A percentile compares a stretch with the other conserved stretches of the same genome.
phyloP scores from a whole-genome alignment of 2,113 vertebrate genomes.

The Isurus oxyrinchus region DNA sequence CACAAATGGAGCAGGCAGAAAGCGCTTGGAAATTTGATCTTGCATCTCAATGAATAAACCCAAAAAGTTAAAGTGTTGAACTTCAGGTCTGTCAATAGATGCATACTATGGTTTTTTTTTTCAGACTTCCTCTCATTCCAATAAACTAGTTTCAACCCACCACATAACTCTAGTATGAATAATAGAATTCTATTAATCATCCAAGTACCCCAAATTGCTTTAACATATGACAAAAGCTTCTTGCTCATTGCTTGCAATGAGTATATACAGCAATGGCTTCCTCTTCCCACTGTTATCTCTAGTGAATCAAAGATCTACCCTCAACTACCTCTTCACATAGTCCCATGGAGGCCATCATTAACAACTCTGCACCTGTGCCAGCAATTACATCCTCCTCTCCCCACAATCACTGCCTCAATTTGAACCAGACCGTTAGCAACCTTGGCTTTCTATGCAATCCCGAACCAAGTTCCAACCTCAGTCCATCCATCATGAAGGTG shows the following conservation, averaged over 20 bases:
- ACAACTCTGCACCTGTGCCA: not conserved
- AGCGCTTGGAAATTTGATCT: constrained; percentile 12
- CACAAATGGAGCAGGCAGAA: not conserved
- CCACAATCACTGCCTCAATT: not conserved
- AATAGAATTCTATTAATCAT: not conserved
- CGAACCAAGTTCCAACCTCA: no score
- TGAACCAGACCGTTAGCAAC: not conserved
- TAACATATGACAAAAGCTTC: not conserved
- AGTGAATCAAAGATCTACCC: not conserved
- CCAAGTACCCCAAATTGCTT: no score
- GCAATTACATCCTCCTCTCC: not conserved
- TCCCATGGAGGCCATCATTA: not conserved
- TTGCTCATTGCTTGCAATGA: not conserved
- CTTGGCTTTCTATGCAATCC: not conserved
- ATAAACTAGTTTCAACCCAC: not conserved
- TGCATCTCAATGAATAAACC: constrained; percentile 26
- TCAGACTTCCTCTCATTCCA: not conserved
- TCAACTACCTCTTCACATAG: not conserved
- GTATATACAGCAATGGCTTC: not conserved
- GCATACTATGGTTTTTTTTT: not conserved
- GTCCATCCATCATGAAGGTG: no score
- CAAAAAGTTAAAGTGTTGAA: not conserved
- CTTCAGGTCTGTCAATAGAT: constrained; percentile 30
- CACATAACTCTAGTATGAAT: not conserved
- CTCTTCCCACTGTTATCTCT: not conserved